Evolutionary conservation across 2,888 invertebrate genomes (phyloP).

Genomic region (Anagyrus pseudococci): DNA sequence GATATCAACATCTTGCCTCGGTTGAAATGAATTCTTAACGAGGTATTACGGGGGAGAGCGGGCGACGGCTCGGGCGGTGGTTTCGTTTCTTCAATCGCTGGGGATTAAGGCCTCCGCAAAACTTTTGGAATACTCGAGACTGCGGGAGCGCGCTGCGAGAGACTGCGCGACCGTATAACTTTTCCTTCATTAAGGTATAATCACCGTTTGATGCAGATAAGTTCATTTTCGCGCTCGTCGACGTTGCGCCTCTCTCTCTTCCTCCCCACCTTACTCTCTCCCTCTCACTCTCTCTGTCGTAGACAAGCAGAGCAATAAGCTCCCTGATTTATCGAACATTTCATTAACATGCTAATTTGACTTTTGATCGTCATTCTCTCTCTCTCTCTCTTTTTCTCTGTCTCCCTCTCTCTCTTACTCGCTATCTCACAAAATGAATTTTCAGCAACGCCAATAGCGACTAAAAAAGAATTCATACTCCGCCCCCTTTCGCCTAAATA

Average conservation of each 20-base stretch:
- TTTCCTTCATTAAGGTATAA: constrained; percentile 53
- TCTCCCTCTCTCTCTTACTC: too few species aligned
- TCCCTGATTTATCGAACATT: constrained; percentile 49
- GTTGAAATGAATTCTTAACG: constrained; percentile 47
- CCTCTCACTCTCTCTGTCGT: constrained; percentile 24
- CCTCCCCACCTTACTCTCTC: constrained; percentile 28
- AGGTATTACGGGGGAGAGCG: too few species aligned
- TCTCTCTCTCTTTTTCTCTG: too few species aligned
- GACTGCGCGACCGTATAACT: constrained; percentile 43
- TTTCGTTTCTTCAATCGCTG: constrained; percentile 45
- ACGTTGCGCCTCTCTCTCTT: constrained; percentile 24
- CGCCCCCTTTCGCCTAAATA: background rate
- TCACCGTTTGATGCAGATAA: constrained; percentile 56
- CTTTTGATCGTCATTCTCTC: constrained; percentile 44
- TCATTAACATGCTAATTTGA: constrained; percentile 52
- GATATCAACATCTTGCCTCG: constrained; percentile 34
- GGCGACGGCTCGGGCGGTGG: background rate
- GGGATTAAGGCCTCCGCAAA: constrained; percentile 50
- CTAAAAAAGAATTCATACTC: background rate
- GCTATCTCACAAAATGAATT: constrained; percentile 34
- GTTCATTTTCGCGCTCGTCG: constrained; percentile 49
- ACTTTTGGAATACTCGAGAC: constrained; percentile 42
- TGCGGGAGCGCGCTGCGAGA: constrained; percentile 5
- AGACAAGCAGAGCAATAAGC: constrained; percentile 43
- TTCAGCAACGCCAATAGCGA: constrained; percentile 1